phyloP scores from a whole-genome alignment of 1,140 invertebrate species.

The Trachymyrmex septentrionalis region DNA sequence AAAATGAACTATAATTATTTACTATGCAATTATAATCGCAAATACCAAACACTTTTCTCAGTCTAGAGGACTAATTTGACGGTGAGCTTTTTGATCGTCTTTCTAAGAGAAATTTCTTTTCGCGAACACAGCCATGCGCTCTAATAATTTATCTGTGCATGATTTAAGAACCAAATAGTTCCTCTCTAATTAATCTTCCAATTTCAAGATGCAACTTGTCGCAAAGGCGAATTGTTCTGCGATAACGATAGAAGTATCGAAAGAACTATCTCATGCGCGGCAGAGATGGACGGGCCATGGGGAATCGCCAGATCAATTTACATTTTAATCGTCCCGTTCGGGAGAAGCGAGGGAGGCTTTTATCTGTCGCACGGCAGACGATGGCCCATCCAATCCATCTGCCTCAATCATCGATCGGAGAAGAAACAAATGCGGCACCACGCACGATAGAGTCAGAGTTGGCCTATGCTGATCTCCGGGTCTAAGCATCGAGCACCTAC shows the following conservation, averaged over 20 bases:
- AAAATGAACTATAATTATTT: too few relatives aligned
- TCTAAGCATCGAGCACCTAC: constrained; percentile 33
- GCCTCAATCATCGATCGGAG: constrained; percentile 51
- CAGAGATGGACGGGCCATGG: not conserved
- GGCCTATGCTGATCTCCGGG: constrained; percentile 15
- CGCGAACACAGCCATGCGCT: not conserved
- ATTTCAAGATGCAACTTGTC: not conserved
- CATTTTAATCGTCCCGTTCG: constrained; percentile 48
- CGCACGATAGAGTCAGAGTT: constrained; percentile 47
- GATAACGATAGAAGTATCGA: not conserved
- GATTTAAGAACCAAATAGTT: not conserved
- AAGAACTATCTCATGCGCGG: constrained; percentile 37
- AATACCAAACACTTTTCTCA: too few relatives aligned
- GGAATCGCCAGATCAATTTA: constrained; percentile 51
- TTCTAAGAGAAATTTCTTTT: not conserved
- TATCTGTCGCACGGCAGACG: constrained; percentile 54
- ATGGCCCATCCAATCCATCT: constrained; percentile 52
- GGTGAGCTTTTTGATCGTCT: too few relatives aligned
- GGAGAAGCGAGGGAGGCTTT: not conserved
- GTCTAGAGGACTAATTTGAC: too few relatives aligned
- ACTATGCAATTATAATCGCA: too few relatives aligned
- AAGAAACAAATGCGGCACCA: constrained; percentile 58
- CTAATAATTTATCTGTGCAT: not conserved
- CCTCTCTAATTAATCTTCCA: too few relatives aligned
- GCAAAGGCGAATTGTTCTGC: not conserved